Evolutionary conservation across 2,113 vertebrate genomes (phyloP), one percentile per base, ranked within the genome.

Genomic region (Coreoperca whiteheadi): DNA sequence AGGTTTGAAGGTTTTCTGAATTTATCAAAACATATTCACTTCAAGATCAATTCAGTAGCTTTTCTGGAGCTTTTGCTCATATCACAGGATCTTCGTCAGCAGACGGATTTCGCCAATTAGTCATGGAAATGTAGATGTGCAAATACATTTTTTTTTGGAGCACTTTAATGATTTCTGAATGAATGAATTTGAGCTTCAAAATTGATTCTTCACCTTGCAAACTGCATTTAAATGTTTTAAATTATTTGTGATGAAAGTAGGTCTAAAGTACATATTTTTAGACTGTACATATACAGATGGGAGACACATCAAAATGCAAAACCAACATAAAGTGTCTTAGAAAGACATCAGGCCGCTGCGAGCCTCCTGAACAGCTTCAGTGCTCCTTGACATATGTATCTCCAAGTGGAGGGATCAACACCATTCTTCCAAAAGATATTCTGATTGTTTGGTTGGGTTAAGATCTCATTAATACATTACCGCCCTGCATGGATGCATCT

Each of bases 391-490:
- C 11, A 28, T 6, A 25, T n/a, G n/a, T 25, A 56, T 10, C 21
- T 56, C 18, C 23, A 25, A 43, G 43, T 43, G 43, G 11, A 14
- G 14, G 43, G 43, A 28, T 15, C n/a, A 57, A 57, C 25, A 15
- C 1, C n/a, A 10, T 48, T 30, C n/a, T 68, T 67, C 1, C 5
- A 25, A 43, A 65, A 1, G 34, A 43, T 64, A 39, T 41, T 66
- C 8, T 34, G 32, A 34, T 34, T 51, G 64, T 83, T 88, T 18
- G 59, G 63, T 43, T 63, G 57, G 57, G 21, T 65, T 48, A n/a
- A 76, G 37, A 51, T 60, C 57, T 34, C 18, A 61, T 23, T 23
- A 39, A 39, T n/a, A 2, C 32, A 1, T 0, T 21, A 11, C 34
- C 10, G 8, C 18, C 3, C 16, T 34, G 59, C 18, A 20, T 25